Conservation (phyloP, 2,888 invertebrate genomes). For the Athripsodes cinereus region DNA sequence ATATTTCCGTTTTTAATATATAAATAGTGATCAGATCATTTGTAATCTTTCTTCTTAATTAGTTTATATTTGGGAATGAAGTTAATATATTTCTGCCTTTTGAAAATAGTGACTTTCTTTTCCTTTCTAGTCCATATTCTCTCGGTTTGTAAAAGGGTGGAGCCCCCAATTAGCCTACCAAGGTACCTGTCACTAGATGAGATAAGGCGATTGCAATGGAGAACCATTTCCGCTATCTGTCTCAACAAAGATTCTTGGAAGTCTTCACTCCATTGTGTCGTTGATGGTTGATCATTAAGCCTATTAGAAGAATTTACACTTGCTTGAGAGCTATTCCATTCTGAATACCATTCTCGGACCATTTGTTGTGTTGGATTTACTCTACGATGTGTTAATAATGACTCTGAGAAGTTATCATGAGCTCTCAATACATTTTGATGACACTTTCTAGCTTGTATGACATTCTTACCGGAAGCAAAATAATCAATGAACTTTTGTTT, state of each 20-base stretch:
- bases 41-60: not conserved
- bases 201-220: not conserved
- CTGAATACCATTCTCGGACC: not conserved
- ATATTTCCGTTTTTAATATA: too few species aligned
- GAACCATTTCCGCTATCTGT: constrained; percentile 1
- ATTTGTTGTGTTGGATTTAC: constrained; percentile 1
- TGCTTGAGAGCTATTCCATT: not conserved
- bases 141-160: not conserved
- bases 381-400: not conserved
- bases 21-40: too few species aligned
- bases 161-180: not conserved
- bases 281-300: too few species aligned
- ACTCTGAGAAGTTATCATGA: constrained; percentile 1
- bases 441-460: not conserved
- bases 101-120: not conserved
- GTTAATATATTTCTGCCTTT: not conserved
- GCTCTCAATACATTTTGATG: constrained; percentile 2
- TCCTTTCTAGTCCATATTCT: not conserved
- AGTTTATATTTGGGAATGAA: not conserved
- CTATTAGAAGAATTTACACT: not conserved
- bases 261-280: not conserved
- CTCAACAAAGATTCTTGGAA: not conserved
- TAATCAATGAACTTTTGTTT: not conserved
- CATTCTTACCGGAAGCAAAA: not conserved
- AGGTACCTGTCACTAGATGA: not conserved